Percentiles rank a stretch among this genome's conserved stretches.
Conservation (phyloP, 2,797 vertebrate genomes). For the Anomalospiza imberbis region DNA sequence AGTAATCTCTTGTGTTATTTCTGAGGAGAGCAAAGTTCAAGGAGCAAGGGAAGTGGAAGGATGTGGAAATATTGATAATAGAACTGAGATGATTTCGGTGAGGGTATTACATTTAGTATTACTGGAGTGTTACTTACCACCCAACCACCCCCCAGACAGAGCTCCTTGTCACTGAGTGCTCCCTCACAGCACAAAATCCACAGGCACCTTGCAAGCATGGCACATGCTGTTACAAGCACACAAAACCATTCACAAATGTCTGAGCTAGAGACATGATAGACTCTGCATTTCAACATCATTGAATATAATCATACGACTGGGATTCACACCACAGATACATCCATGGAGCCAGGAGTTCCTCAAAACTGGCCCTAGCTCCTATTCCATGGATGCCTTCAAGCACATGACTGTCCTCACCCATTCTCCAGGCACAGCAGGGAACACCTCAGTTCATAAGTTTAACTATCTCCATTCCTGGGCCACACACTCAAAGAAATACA, state of each 20-base stretch:
- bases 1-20: constrained; percentile 19
- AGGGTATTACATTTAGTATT: background rate
- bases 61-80: background rate
- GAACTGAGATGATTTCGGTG: background rate
- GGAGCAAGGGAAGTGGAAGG: background rate
- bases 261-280: background rate
- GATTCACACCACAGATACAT: background rate
- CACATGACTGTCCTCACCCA: background rate
- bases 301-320: background rate
- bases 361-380: background rate
- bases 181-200: background rate
- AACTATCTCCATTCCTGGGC: background rate
- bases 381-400: background rate
- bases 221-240: background rate
- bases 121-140: background rate
- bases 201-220: background rate
- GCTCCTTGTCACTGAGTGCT: background rate
- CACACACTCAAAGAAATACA: background rate
- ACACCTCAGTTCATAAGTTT: background rate
- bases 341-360: background rate
- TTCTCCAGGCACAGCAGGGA: background rate
- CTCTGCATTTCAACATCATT: background rate
- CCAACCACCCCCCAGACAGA: background rate
- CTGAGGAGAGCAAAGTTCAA: background rate
- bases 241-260: background rate